Base-by-base conservation (phyloP, 2,113 vertebrate species). In the Benitochromis conjunctus region DNA sequence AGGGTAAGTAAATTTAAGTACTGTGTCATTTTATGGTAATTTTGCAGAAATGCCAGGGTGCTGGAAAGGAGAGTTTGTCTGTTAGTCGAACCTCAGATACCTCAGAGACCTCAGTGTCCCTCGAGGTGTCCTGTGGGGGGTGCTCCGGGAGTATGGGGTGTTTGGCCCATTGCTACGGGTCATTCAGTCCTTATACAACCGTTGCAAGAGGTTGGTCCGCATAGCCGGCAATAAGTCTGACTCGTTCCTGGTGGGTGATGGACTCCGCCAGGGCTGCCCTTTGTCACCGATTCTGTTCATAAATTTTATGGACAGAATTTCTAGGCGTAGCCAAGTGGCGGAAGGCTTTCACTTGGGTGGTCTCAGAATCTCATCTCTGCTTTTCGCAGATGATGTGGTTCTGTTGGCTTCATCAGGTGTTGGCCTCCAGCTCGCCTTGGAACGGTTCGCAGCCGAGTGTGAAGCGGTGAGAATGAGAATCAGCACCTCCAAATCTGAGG, bases 81-180 rank as follows among this genome's bases (percentile, higher is more conserved):
- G 14, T 58, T 31, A 58, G 57, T 60, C 1, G 0, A 60, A 60
- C 26, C 9, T 60, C n/a, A n/a, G n/a, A n/a, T n/a, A n/a, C n/a
- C n/a, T n/a, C n/a, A n/a, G n/a, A n/a, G n/a, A n/a, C n/a, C n/a
- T n/a, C n/a, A n/a, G 21, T 57, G 24, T 26, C 55, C 55, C 4
- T 57, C 24, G 8, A 24, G 4, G 55, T 57, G 26, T 36, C 60
- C 31, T 64, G 18, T 64, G 3, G 31, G 60, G n/a, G 9, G 18
- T 64, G 9, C 58, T 62, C 12, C 34, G 9, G n/a, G 31, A 36
- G 9, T 12, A n/a, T 62, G 31, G 18, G 58, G 18, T 36, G 31
- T n/a, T 3, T 36, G 60, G 60, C 3, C 0, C 7, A 64, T 36
- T 64, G 60, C 10, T 64, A 12, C 0, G 2, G 31, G 10, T 10